Evolutionary conservation across 2,888 invertebrate species (phyloP).

Genomic region (Barypeithes pellucidus): DNA sequence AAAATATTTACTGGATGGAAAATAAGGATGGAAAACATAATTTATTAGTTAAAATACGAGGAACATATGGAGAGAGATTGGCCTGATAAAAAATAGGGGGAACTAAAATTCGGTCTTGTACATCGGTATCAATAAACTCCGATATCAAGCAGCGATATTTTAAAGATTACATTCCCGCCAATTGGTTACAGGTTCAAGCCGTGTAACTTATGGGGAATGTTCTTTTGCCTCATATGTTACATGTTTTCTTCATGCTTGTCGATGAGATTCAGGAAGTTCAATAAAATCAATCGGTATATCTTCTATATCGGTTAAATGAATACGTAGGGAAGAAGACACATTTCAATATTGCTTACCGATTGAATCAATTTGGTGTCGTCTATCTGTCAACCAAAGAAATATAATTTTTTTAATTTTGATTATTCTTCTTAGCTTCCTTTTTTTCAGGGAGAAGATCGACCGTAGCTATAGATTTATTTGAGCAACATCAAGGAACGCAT

Average conservation of each 20-base stretch:
- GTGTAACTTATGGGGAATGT: constrained; percentile 48
- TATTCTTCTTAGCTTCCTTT: background rate
- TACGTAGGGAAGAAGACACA: constrained; percentile 48
- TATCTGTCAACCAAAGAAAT: background rate
- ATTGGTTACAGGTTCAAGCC: constrained; percentile 61
- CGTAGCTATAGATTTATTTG: constrained; percentile 91
- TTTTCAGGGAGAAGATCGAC: constrained; percentile 82
- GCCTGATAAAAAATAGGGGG: constrained; percentile 53
- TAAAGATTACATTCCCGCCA: constrained; percentile 62
- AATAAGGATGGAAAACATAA: background rate
- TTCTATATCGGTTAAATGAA: constrained; percentile 48
- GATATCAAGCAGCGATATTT: constrained; percentile 61
- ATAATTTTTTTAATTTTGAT: background rate
- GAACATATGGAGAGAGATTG: constrained; percentile 54
- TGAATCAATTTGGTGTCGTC: background rate
- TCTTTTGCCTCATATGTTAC: constrained; percentile 52
- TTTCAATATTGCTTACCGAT: constrained; percentile 11
- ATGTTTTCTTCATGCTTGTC: constrained; percentile 41
- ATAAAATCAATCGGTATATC: constrained; percentile 52
- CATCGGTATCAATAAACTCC: constrained; percentile 58
- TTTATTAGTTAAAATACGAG: constrained; percentile 8
- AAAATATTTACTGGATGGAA: too few species aligned
- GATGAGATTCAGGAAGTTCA: constrained; percentile 48
- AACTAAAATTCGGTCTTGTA: constrained; percentile 53
- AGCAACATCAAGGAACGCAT: constrained; percentile 97